Base-by-base conservation (phyloP, 2,797 vertebrate species). In the Eospalax fontanierii region DNA sequence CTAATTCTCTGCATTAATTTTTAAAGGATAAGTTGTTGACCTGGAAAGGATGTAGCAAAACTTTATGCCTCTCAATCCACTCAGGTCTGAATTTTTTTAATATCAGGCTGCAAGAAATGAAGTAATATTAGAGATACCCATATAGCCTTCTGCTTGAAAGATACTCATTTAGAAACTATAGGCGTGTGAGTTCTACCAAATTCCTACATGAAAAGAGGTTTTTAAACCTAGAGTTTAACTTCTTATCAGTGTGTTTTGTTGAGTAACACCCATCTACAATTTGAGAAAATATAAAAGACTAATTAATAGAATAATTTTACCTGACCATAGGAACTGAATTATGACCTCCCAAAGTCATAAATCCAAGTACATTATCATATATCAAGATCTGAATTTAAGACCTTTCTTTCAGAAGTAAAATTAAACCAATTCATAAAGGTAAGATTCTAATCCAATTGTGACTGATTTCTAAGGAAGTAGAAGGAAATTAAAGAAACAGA, bases 241-340 rank as follows among this genome's bases (percentile, higher is more conserved):
- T 18, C 21, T 74, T 16, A 14, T 30, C 2, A 74, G 22, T 78
- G 12, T 33, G 11, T 91, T 93, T 91, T 46, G 10, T 21, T 75
- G 33, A 66, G 18, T 59, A 73, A 33, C 18, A 78, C n/a, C 28
- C 46, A 11, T 86, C 70, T 91, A 5, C 2, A 33, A 33, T 59
- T 86, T 40, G 46, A 95, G 24, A 79, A 87, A 93, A 85, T 61
- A 54, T 43, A 92, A 2, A 14, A 87, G 50, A n/a, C n/a, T n/a
- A n/a, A n/a, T n/a, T n/a, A n/a, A 43, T 61, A 57, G 73, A 87
- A 46, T 89, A 68, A 80, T 87, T 96, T 93, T 21, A 92, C 26
- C 24, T 79, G 19, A 19, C 59, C 10, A 40, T 54, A 57, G 33
- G n/a, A 35, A 70, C 43, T 65, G 83, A 80, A 43, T 24, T 66